Conservation (phyloP, 2,888 invertebrate species). For the Nephrotoma appendiculata region DNA sequence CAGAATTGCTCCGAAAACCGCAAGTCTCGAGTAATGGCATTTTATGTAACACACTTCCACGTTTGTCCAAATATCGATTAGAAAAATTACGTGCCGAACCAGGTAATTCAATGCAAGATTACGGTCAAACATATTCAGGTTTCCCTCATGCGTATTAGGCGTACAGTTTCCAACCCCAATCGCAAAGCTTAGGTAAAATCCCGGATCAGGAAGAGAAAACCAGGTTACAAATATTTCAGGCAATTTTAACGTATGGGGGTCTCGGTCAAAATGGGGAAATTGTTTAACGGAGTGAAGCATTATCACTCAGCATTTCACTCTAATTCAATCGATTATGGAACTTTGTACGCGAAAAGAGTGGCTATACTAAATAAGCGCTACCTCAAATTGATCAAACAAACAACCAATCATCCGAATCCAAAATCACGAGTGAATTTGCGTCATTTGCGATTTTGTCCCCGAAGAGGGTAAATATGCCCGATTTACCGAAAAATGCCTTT, state of each 20-base stretch:
- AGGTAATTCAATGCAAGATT: conserved; percentile 44
- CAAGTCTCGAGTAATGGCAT: conserved; percentile 74
- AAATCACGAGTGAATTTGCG: too few species aligned
- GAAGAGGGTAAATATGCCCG: conserved; percentile 90
- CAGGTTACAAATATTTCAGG: conserved; percentile 76
- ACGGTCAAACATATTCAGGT: conserved; percentile 75
- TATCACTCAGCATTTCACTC: too few species aligned
- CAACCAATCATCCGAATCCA: too few species aligned
- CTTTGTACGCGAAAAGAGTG: conserved; percentile 84
- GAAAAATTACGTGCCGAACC: conserved; percentile 60
- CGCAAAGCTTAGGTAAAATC: conserved; percentile 70
- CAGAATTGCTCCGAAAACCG: conserved; percentile 67
- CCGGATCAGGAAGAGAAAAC: conserved; percentile 77
- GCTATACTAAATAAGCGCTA: too few species aligned
- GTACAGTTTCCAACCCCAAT: conserved; percentile 67
- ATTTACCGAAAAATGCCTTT: conserved; percentile 76
- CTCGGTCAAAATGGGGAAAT: conserved; percentile 54
- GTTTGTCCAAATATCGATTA: conserved; percentile 70
- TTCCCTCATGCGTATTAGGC: conserved; percentile 81
- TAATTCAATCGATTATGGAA: conserved; percentile 80
- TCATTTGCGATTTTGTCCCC: too few species aligned
- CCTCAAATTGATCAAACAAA: too few species aligned
- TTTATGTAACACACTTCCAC: conserved; percentile 67
- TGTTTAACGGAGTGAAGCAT: conserved; percentile 56
- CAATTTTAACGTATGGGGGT: conserved; percentile 79